A percentile compares a stretch with the other conserved stretches of the same genome.
These are phyloP conservation scores for Lepus timidus DNA, from an alignment of 2,113 vertebrate genomes.

Conservation along the genomic window DNA sequence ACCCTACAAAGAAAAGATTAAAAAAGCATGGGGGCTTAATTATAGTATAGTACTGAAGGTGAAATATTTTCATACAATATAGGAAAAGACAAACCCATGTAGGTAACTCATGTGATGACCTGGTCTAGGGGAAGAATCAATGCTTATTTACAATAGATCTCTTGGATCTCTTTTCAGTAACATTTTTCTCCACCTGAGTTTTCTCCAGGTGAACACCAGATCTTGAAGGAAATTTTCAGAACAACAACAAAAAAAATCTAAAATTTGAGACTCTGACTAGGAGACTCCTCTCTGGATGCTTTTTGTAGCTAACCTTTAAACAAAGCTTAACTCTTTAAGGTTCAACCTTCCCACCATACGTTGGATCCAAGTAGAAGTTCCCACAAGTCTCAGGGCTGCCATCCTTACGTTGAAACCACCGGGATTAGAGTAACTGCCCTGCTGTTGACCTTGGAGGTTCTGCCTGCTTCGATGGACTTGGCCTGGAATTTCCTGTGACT, in stretches of 20 bases:
- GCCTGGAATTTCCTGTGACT: background rate
- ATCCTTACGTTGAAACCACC: background rate
- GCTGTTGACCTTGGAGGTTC: background rate
- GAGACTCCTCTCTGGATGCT: background rate
- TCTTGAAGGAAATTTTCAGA: background rate
- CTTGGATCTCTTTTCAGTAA: background rate
- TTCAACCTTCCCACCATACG: background rate
- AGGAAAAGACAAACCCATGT: conserved; percentile 10
- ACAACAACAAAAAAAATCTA: background rate
- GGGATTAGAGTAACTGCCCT: background rate
- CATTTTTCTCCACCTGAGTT: background rate
- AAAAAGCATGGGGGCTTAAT: background rate
- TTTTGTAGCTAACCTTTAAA: background rate
- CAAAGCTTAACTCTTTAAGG: background rate
- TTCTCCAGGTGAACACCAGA: background rate
- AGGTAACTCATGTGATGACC: background rate
- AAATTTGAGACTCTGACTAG: background rate
- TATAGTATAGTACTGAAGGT: background rate
- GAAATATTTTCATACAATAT: conserved; percentile 26
- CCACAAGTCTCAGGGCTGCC: background rate
- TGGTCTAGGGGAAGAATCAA: background rate
- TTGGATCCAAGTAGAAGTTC: background rate
- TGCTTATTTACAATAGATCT: background rate
- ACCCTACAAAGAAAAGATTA: background rate
- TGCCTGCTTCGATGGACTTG: background rate